Conservation (phyloP, 2,888 invertebrate species). For the Drosophila barbarae region DNA sequence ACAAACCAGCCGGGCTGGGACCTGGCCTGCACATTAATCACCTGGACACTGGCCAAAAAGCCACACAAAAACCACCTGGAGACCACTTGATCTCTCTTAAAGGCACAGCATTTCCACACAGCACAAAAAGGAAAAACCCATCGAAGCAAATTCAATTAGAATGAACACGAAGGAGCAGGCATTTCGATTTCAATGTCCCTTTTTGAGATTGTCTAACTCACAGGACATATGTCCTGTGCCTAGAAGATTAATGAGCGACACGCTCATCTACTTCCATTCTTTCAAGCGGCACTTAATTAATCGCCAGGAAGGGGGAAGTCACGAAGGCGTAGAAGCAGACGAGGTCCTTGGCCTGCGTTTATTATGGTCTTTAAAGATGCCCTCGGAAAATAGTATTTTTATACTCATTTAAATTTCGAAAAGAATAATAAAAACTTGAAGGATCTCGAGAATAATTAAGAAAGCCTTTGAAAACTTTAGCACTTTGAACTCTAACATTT, state of each 20-base stretch:
- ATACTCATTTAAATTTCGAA: background rate
- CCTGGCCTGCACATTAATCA: constrained; percentile 63
- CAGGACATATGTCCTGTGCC: constrained; percentile 29
- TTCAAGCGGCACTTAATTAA: constrained; percentile 64
- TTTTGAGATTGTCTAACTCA: constrained; percentile 17
- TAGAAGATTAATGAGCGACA: constrained; percentile 68
- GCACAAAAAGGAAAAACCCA: constrained; percentile 1
- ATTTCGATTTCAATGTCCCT: constrained; percentile 41
- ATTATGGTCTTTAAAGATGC: background rate
- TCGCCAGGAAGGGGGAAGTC: constrained; percentile 36
- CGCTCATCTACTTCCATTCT: constrained; percentile 66
- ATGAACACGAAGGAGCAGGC: constrained; percentile 51
- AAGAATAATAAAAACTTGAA: background rate
- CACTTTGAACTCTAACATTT: background rate
- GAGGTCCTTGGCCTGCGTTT: constrained; percentile 14
- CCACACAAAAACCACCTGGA: constrained; percentile 44
- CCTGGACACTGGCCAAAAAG: constrained; percentile 59
- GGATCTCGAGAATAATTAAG: background rate
- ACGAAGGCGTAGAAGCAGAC: background rate
- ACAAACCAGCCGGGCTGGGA: constrained; percentile 58
- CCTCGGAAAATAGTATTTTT: background rate
- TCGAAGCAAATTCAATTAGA: constrained; percentile 56
- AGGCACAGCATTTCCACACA: constrained; percentile 16
- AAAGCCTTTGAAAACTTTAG: background rate
- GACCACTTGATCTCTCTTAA: constrained; percentile 33